phyloP scores from a whole-genome alignment of 2,797 vertebrate genomes.

The Pangasius macronema region DNA sequence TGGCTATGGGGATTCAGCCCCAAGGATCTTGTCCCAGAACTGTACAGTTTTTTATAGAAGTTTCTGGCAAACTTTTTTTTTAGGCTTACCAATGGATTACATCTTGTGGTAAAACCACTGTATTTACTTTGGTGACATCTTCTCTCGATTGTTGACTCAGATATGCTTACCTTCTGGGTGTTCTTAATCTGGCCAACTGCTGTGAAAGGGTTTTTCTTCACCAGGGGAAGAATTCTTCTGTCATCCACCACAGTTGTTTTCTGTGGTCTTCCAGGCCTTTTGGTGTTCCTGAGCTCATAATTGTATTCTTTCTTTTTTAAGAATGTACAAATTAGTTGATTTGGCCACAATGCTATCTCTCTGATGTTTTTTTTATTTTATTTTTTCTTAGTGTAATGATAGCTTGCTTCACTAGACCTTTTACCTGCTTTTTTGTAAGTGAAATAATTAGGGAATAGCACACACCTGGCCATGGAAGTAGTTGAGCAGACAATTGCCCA shows the following conservation, averaged over 20 bases:
- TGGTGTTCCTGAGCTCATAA: neutral
- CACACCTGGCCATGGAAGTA: neutral
- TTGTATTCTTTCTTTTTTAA: neutral
- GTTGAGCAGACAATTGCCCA: neutral
- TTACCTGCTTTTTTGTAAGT: neutral
- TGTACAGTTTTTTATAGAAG: neutral
- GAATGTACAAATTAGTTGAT: neutral
- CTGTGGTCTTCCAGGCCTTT: neutral
- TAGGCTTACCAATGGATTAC: neutral
- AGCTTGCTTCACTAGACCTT: neutral
- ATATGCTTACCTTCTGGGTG: conserved; percentile 16
- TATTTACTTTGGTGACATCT: neutral
- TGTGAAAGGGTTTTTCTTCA: conserved; percentile 55
- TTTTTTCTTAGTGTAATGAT: neutral
- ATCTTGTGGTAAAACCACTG: neutral
- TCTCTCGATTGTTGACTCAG: neutral
- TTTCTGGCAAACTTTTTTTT: neutral
- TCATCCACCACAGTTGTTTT: neutral
- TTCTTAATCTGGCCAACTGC: conserved; percentile 60
- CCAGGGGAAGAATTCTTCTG: too few relatives aligned
- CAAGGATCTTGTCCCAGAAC: neutral
- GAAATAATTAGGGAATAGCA: neutral
- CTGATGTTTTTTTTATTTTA: neutral
- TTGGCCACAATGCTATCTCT: neutral
- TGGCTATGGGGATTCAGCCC: neutral